Percentiles rank a stretch among this genome's conserved stretches.
Conservation (phyloP, 2,888 invertebrate species). For the Catocala sponsa region DNA sequence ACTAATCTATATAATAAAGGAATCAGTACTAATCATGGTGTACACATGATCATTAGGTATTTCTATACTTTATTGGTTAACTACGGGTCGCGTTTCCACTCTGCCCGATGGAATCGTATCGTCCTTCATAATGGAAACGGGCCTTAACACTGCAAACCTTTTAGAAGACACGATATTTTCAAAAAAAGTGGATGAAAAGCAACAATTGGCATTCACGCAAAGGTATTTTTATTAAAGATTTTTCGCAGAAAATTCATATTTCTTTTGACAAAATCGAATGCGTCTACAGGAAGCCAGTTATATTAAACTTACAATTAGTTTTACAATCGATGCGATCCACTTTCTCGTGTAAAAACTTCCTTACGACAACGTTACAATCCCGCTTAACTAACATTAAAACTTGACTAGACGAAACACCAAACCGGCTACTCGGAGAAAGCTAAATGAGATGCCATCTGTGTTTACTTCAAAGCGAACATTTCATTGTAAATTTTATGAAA, state of each 20-base stretch:
- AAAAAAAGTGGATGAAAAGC: constrained; percentile 36
- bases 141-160: constrained; percentile 9
- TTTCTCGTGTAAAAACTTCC: constrained; percentile 57
- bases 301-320: constrained; percentile 53
- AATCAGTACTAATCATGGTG: constrained; percentile 63
- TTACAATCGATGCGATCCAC: constrained; percentile 56
- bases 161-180: constrained; percentile 16
- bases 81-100: constrained; percentile 49
- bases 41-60: constrained; percentile 46
- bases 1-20: constrained; percentile 57
- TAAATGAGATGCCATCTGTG: constrained; percentile 44
- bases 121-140: constrained; percentile 41
- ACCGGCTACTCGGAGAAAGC: constrained; percentile 39
- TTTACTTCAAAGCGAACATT: constrained; percentile 74
- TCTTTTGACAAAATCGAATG: constrained; percentile 44
- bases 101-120: constrained; percentile 32
- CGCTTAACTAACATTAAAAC: constrained; percentile 72
- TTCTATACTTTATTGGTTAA: constrained; percentile 34
- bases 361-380: constrained; percentile 63
- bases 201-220: constrained; percentile 19
- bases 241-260: constrained; percentile 49
- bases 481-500: constrained; percentile 71
- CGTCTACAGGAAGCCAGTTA: constrained; percentile 64
- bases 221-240: constrained; percentile 25
- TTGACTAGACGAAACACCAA: constrained; percentile 82